Conservation (phyloP, 2,888 invertebrate genomes). For the Platycheirus rosarum region DNA sequence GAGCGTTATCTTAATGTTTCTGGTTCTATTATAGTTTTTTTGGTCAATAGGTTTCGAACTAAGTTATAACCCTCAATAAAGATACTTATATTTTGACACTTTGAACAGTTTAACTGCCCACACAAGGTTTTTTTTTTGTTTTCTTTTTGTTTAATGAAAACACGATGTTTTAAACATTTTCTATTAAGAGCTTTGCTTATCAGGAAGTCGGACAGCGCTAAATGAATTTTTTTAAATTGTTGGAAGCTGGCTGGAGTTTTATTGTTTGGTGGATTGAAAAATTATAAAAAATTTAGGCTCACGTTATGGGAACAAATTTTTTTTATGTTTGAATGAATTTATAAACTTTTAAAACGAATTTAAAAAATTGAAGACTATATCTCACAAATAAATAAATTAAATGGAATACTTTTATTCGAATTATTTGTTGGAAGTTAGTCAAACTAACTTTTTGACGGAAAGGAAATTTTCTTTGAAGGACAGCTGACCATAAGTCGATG, state of each 20-base stretch:
- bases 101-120: slow-evolving; percentile 31
- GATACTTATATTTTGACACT: slow-evolving; percentile 40
- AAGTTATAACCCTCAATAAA: slow-evolving; percentile 32
- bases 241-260: slow-evolving; percentile 29
- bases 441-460: no score
- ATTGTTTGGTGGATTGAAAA: no score
- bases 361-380: no score
- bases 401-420: no score
- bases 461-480: no score
- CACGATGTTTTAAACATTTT: slow-evolving; percentile 34
- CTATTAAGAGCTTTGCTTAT: slow-evolving; percentile 32
- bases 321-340: no score
- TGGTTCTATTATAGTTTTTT: slow-evolving; percentile 24
- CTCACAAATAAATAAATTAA: no score
- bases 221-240: slow-evolving; percentile 29
- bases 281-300: no score
- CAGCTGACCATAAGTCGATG: no score
- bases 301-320: no score
- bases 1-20: slow-evolving; percentile 32
- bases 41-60: slow-evolving; percentile 29
- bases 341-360: no score
- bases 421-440: no score
- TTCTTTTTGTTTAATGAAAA: background rate
- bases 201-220: slow-evolving; percentile 19
- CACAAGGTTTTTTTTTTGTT: slow-evolving; percentile 8